A percentile compares a stretch with the other conserved stretches of the same genome.
Evolutionary conservation across 2,113 vertebrate species (phyloP).

Genomic region (Meleagris gallopavo): DNA sequence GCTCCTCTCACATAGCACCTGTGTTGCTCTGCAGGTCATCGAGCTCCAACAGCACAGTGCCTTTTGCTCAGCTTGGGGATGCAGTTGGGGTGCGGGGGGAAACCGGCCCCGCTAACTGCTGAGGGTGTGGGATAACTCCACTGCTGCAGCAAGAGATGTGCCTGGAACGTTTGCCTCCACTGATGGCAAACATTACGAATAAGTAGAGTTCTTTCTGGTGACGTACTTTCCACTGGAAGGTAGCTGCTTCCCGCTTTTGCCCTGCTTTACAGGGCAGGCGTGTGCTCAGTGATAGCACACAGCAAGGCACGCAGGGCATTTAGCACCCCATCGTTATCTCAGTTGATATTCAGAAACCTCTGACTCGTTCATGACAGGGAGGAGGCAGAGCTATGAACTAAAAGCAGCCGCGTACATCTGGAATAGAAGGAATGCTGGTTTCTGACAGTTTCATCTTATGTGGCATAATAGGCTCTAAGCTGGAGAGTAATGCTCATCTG

Average conservation of each 20-base stretch:
- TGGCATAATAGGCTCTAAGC: slow-evolving; percentile 14
- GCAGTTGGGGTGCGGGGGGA: background rate
- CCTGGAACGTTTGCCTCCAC: background rate
- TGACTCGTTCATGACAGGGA: background rate
- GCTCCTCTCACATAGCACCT: slow-evolving; percentile 21
- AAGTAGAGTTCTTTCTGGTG: slow-evolving; percentile 24
- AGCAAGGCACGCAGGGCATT: slow-evolving; percentile 49
- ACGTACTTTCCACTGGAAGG: slow-evolving; percentile 18
- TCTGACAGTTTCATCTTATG: slow-evolving; percentile 1
- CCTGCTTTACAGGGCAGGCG: background rate
- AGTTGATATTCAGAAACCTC: slow-evolving; percentile 62
- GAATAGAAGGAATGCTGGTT: slow-evolving; percentile 49
- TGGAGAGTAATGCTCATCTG: slow-evolving; percentile 32
- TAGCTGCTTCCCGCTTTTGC: slow-evolving; percentile 5
- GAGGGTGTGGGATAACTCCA: background rate
- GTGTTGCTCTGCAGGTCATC: slow-evolving; percentile 8
- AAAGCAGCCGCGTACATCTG: slow-evolving; percentile 42
- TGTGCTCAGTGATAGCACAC: background rate
- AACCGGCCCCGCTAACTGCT: background rate
- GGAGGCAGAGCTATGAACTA: slow-evolving; percentile 62
- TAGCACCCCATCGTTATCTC: slow-evolving; percentile 54
- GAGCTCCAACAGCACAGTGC: background rate
- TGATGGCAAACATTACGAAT: background rate
- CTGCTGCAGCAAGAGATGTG: background rate
- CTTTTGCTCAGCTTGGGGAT: background rate